Percentiles rank a stretch among this genome's conserved stretches.
Evolutionary conservation across 2,888 invertebrate genomes (phyloP).

Genomic region (Cordilura impudica): DNA sequence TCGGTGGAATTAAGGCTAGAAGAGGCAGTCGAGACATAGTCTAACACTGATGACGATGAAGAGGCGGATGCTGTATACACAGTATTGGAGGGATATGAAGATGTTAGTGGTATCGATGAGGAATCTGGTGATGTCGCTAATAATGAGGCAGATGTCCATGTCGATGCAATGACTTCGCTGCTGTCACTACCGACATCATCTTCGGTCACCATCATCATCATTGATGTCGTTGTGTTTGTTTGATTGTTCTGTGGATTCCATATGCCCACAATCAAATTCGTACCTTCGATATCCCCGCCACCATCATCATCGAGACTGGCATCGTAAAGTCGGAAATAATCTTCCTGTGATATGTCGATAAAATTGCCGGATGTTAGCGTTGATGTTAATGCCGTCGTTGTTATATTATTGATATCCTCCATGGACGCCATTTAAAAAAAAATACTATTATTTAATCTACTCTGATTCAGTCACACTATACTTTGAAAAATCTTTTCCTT

Average conservation of each 20-base stretch:
- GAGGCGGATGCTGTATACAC: constrained; percentile 21
- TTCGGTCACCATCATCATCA: constrained; percentile 24
- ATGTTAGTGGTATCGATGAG: neutral
- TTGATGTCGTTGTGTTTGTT: constrained; percentile 53
- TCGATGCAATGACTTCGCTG: constrained; percentile 17
- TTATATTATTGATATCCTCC: constrained; percentile 63
- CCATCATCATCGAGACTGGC: constrained; percentile 42
- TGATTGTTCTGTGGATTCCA: constrained; percentile 61
- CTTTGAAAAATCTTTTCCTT: neutral
- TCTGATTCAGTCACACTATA: neutral
- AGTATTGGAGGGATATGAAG: neutral
- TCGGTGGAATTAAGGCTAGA: constrained; percentile 43
- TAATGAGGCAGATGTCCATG: constrained; percentile 23
- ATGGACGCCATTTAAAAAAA: constrained; percentile 54
- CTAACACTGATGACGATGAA: constrained; percentile 3
- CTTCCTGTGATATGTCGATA: constrained; percentile 59
- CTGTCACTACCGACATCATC: neutral
- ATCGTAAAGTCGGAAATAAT: constrained; percentile 64
- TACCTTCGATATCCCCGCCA: constrained; percentile 34
- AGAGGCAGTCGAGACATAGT: constrained; percentile 42
- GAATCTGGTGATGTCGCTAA: neutral
- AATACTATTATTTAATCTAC: neutral
- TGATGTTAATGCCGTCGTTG: constrained; percentile 39
- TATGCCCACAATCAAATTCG: constrained; percentile 62
- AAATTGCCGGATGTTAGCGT: constrained; percentile 52